Percentiles rank a stretch among this genome's conserved stretches.
These are phyloP conservation scores for Cyanistes caeruleus DNA, from an alignment of 2,113 vertebrate genomes.

Conservation along the genomic window DNA sequence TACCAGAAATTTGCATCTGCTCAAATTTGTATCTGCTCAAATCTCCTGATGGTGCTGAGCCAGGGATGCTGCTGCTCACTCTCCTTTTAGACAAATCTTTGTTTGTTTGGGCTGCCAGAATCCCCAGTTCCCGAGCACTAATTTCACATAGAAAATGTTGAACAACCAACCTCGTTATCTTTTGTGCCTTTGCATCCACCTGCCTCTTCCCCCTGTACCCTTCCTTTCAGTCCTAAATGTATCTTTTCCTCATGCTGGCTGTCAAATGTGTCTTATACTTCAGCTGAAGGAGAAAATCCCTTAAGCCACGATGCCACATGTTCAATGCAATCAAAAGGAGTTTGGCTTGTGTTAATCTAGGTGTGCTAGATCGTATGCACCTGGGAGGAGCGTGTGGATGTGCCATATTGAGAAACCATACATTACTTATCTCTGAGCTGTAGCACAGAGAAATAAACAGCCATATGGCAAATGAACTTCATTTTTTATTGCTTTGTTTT, in stretches of 20 bases:
- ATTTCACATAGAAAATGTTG: neutral
- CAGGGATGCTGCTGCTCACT: neutral
- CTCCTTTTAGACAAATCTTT: neutral
- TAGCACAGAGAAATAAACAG: constrained; percentile 71
- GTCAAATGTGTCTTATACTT: constrained; percentile 13
- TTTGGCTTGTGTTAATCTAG: constrained; percentile 49
- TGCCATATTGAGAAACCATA: constrained; percentile 58
- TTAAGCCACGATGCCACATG: constrained; percentile 43
- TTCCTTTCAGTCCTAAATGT: neutral
- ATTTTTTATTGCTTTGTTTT: constrained; percentile 70
- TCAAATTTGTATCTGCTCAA: neutral
- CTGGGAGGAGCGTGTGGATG: neutral
- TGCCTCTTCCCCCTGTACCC: neutral
- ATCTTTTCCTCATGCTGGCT: constrained; percentile 39
- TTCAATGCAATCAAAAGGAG: constrained; percentile 47
- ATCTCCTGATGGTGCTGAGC: neutral
- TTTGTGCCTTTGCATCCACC: neutral
- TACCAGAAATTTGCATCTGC: neutral
- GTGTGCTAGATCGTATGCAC: constrained; percentile 27
- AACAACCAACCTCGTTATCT: neutral
- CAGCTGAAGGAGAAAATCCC: constrained; percentile 55
- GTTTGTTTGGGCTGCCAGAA: neutral
- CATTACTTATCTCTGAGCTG: constrained; percentile 66
- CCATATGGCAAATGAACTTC: constrained; percentile 78
- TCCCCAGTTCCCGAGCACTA: neutral